These are phyloP conservation scores for Ammodytes marinus DNA, from an alignment of 2,113 vertebrate genomes.

Conservation along the genomic window DNA sequence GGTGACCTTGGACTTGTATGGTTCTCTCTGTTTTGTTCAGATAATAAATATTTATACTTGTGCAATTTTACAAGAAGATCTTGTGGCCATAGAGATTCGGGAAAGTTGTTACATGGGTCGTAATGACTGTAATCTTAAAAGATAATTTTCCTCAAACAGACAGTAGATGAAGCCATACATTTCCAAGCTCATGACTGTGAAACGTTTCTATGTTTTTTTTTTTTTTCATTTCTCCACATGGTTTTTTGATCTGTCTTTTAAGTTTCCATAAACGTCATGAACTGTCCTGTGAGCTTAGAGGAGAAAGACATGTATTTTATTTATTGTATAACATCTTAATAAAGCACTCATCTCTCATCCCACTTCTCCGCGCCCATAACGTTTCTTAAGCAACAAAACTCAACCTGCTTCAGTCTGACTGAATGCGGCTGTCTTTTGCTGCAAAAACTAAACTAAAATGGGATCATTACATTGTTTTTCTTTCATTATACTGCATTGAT, in stretches of 20 bases:
- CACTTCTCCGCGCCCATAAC: slow-evolving; percentile 9
- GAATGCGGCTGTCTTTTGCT: too few species aligned
- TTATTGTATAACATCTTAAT: slow-evolving; percentile 66
- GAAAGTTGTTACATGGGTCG: not conserved
- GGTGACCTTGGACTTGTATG: slow-evolving; percentile 64
- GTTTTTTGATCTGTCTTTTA: slow-evolving; percentile 43
- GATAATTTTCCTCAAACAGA: not conserved
- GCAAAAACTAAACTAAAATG: too few species aligned
- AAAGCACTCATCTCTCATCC: slow-evolving; percentile 59
- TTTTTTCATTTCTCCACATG: slow-evolving; percentile 26
- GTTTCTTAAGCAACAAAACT: slow-evolving; percentile 27
- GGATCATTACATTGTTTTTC: too few species aligned
- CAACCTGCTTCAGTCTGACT: not conserved
- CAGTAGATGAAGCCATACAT: slow-evolving; percentile 31
- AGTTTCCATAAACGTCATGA: slow-evolving; percentile 42
- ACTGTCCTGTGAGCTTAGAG: slow-evolving; percentile 28
- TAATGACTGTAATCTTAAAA: not conserved
- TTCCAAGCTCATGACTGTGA: slow-evolving; percentile 54
- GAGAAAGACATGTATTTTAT: slow-evolving; percentile 9
- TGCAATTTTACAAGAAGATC: not conserved
- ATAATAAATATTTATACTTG: not conserved
- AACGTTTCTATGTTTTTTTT: slow-evolving; percentile 22
- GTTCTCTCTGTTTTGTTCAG: slow-evolving; percentile 7
- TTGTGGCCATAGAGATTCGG: not conserved
- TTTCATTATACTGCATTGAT: not conserved